Evolutionary conservation across 2,113 vertebrate species (phyloP).

Genomic region (Formicarius rufipectus): DNA sequence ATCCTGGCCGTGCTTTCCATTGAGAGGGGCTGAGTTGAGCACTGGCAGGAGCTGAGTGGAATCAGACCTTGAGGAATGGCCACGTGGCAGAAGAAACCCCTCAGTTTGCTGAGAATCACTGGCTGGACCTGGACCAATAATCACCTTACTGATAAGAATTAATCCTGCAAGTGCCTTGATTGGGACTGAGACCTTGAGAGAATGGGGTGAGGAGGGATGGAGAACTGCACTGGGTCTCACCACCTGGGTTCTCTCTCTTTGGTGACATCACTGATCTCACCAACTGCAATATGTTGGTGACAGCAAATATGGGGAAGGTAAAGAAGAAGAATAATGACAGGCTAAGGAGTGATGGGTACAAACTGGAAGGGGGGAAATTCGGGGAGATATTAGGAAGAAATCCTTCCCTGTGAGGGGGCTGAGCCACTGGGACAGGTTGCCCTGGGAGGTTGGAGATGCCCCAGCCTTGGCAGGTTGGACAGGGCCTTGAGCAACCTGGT

Average conservation of each 20-base stretch:
- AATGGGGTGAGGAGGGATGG: background rate
- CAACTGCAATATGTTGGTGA: background rate
- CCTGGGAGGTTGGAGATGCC: background rate
- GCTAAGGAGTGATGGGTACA: background rate
- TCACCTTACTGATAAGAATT: background rate
- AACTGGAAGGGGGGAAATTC: background rate
- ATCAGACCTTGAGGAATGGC: background rate
- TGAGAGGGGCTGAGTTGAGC: background rate
- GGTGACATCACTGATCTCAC: background rate
- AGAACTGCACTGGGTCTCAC: background rate
- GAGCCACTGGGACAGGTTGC: background rate
- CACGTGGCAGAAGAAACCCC: background rate
- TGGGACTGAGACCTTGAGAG: background rate
- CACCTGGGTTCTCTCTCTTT: background rate
- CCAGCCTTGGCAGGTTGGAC: background rate
- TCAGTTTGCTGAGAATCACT: background rate
- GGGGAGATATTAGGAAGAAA: background rate
- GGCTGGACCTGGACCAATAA: background rate
- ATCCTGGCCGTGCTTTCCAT: accelerated
- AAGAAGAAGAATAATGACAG: background rate
- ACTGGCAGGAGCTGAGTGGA: background rate
- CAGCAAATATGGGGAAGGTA: background rate
- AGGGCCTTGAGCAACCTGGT: background rate
- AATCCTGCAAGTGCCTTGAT: background rate
- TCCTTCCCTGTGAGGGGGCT: background rate